A percentile compares a stretch with the other conserved stretches of the same genome.
Conservation (phyloP, 2,113 vertebrate genomes). For the Pardalotus punctatus region DNA sequence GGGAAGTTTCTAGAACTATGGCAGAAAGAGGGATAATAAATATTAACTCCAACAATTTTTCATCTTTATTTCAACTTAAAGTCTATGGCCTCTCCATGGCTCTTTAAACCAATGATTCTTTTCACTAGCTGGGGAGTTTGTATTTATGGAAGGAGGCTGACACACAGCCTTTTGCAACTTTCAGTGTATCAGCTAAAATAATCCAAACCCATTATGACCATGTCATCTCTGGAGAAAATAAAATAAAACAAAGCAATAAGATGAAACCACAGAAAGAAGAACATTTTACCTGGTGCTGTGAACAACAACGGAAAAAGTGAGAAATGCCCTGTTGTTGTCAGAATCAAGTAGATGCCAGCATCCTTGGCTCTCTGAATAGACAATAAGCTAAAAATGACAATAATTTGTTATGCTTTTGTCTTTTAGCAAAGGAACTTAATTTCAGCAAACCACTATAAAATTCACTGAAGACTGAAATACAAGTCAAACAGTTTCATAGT, state of each 20-base stretch:
- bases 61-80: background rate
- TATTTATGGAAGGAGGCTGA: background rate
- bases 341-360: conserved; percentile 88
- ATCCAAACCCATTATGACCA: background rate
- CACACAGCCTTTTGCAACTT: background rate
- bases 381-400: conserved; percentile 79
- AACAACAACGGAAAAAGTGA: conserved; percentile 93
- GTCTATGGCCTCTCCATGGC: background rate
- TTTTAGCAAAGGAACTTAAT: background rate
- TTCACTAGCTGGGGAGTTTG: background rate
- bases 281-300: conserved; percentile 84
- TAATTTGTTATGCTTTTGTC: background rate
- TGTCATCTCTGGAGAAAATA: background rate
- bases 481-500: background rate
- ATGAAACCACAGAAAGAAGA: background rate
- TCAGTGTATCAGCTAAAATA: background rate
- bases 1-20: background rate
- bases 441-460: background rate
- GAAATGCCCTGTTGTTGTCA: conserved; percentile 88
- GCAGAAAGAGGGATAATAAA: background rate
- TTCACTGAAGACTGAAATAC: background rate
- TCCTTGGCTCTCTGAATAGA: conserved; percentile 88
- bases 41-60: background rate
- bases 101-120: background rate
- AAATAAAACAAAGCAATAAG: background rate